Evolutionary conservation across 2,797 vertebrate species (phyloP).

Genomic region (Spatula versicolor): DNA sequence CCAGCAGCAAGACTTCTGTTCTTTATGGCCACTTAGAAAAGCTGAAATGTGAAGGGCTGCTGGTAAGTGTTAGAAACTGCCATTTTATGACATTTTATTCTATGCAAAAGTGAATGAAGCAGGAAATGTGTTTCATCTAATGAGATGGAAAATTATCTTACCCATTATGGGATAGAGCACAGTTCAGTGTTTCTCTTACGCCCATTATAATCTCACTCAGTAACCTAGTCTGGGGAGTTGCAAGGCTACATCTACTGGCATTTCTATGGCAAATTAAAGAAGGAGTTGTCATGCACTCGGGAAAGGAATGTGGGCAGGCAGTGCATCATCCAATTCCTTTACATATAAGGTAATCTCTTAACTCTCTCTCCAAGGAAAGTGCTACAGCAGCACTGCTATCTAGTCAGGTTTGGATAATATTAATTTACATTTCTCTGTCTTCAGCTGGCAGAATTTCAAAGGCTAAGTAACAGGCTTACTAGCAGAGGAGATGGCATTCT

Average conservation of each 20-base stretch:
- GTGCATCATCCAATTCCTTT: constrained; percentile 42
- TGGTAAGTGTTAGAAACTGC: neutral
- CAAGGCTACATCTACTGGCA: constrained; percentile 27
- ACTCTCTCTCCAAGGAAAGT: constrained; percentile 43
- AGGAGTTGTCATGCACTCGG: constrained; percentile 55
- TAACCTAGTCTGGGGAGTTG: constrained; percentile 36
- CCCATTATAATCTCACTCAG: constrained; percentile 51
- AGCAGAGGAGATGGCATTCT: constrained; percentile 4
- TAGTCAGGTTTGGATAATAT: constrained; percentile 50
- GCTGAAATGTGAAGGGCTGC: neutral
- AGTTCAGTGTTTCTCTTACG: constrained; percentile 17
- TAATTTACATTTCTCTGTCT: constrained; percentile 32
- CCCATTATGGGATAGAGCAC: neutral
- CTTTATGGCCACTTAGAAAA: neutral
- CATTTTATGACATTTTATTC: neutral
- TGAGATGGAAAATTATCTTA: neutral
- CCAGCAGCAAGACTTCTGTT: neutral
- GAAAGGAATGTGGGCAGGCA: constrained; percentile 59
- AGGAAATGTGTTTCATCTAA: neutral
- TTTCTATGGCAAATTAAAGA: constrained; percentile 56
- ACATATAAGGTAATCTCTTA: constrained; percentile 63
- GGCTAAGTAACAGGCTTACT: constrained; percentile 27
- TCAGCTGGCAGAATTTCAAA: constrained; percentile 52
- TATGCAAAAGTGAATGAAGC: neutral
- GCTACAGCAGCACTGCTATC: constrained; percentile 35